Percentiles rank a stretch among this genome's conserved stretches.
Evolutionary conservation across 2,888 invertebrate genomes (phyloP).

Genomic region (Drosophila bunnanda): DNA sequence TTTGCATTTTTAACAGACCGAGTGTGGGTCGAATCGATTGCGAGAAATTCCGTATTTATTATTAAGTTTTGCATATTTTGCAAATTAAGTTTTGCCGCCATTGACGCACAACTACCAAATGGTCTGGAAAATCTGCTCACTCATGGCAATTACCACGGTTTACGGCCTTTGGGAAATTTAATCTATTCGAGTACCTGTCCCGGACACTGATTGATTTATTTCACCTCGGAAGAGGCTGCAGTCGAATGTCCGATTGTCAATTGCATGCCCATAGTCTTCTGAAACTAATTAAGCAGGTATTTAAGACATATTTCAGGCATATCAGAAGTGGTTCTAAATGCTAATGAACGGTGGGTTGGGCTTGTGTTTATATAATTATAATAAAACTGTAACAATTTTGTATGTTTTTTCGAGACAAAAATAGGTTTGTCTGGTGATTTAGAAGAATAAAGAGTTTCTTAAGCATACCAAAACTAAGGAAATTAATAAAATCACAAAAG

Average conservation of each 20-base stretch:
- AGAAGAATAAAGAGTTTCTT: too few relatives aligned
- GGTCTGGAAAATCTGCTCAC: conserved; percentile 56
- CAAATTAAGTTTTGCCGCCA: conserved; percentile 39
- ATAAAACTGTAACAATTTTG: neutral
- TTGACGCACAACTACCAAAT: conserved; percentile 63
- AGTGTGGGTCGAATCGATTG: conserved; percentile 29
- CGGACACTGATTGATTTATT: conserved; percentile 44
- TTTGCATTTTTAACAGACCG: conserved; percentile 21
- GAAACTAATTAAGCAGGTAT: conserved; percentile 69
- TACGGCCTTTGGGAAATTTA: conserved; percentile 34
- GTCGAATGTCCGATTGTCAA: conserved; percentile 15
- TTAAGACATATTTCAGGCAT: conserved; percentile 34
- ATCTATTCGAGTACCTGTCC: conserved; percentile 37
- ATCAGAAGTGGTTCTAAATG: neutral
- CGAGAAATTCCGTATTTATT: conserved; percentile 36
- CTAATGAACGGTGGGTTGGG: neutral
- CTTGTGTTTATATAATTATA: neutral
- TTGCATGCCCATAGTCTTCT: conserved; percentile 31
- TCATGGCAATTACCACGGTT: conserved; percentile 59
- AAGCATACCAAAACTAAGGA: too few relatives aligned
- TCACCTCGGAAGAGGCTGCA: conserved; percentile 13
- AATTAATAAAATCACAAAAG: too few relatives aligned
- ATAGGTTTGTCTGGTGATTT: neutral
- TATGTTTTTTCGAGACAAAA: neutral
- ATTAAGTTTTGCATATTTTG: conserved; percentile 45